Evolutionary conservation across 2,797 vertebrate genomes (phyloP), one percentile per base, ranked within the genome.

Genomic region (Thripadectes ignobilis): DNA sequence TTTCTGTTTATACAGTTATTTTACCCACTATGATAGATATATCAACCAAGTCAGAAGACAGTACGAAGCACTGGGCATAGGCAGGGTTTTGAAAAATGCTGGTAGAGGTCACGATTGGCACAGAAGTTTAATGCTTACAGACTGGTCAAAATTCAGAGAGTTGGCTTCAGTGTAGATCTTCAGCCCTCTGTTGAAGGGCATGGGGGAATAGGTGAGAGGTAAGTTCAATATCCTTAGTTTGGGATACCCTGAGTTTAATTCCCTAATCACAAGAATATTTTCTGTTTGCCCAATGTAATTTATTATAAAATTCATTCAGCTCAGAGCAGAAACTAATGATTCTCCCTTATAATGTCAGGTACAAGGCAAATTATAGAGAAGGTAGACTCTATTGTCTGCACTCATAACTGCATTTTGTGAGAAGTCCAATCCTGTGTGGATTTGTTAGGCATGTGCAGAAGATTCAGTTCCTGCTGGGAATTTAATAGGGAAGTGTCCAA

Each of bases 371-470:
- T 54, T 29, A 14, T 27, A 17, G 2, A 17, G 20, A 43, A 61
- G 3, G 0, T 51, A 38, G 13, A 6, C 1, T 75, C 21, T 54
- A 2, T 18, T 62, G 12, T 24, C 23, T 39, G 4, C 4, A 2
- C 1, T 14, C 2, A 1, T 19, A 57, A n/a, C 18, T 41, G n/a
- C 0, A 2, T 51, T 68, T 69, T 73, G 9, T 55, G 43, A 66
- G 29, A 65, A 68, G 41, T 57, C 22, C 34, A 78, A 2, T 18
- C 27, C n/a, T 49, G 27, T 14, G 6, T 57, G 34, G 4, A 20
- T 65, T 89, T 82, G 3, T 78, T 38, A 88, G 36, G 7, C 18
- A 49, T 1, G 2, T 54, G 26, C 17, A 67, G 48, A 52, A 43
- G 16, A 49, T 55, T 63, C 48, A 71, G 0, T 7, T 30, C 20